Evolutionary conservation across 2,888 invertebrate species (phyloP).

Genomic region (Chorisops tibialis): DNA sequence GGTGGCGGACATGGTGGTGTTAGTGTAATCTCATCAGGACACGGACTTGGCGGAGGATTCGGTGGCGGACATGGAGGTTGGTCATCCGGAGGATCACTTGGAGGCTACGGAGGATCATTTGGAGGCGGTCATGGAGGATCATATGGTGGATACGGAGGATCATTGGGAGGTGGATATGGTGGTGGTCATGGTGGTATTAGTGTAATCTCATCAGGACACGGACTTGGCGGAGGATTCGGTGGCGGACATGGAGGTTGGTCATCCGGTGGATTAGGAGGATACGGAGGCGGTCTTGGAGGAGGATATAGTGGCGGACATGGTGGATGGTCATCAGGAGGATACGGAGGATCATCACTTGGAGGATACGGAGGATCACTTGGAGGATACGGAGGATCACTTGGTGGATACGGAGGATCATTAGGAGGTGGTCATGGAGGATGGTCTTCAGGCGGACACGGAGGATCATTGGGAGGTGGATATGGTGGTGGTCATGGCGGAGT

Average conservation of each 20-base stretch:
- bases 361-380: slow-evolving; percentile 7
- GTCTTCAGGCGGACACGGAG: not conserved
- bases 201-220: too few relatives aligned
- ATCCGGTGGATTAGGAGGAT: too few relatives aligned
- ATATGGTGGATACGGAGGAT: slow-evolving; percentile 17
- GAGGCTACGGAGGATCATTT: not conserved
- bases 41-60: not conserved
- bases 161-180: slow-evolving; percentile 12
- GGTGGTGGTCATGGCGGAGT: slow-evolving; percentile 3
- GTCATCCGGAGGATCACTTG: not conserved
- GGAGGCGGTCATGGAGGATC: not conserved
- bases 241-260: not conserved
- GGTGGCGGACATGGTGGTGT: not conserved
- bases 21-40: not conserved
- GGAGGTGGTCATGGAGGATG: slow-evolving; percentile 12
- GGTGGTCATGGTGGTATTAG: not conserved
- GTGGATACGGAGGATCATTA: not conserved
- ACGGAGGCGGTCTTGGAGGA: not conserved
- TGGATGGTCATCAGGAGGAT: not conserved
- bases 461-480: slow-evolving; percentile 4
- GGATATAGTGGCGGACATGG: slow-evolving; percentile 1
- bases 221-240: not conserved
- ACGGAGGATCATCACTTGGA: slow-evolving; percentile 5
- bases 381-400: not conserved
- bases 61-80: not conserved